Evolutionary conservation across 2,888 invertebrate species (phyloP), one percentile per base, ranked within the genome.

Genomic region (Apodemia duryi): DNA sequence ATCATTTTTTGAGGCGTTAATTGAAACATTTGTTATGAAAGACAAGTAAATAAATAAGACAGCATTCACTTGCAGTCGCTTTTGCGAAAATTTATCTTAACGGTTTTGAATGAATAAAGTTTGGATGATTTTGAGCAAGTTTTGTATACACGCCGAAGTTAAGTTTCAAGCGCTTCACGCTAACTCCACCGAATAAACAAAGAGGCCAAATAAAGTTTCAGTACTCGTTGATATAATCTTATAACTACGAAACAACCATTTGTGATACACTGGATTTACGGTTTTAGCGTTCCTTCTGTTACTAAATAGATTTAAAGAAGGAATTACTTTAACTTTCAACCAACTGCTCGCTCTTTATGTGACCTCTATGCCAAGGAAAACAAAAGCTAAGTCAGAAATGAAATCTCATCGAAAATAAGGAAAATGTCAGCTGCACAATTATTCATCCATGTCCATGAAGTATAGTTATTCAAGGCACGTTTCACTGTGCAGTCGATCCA

Each of bases 101-200:
- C 61, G 64, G 64, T 61, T 64, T 64, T 61, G 61, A 61, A 64
- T 61, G 64, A 64, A 61, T 49, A 64, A 64, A 64, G 64, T 64
- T 64, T 54, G 52, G 28, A 54, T 54, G 52, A 54, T 54, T 54
- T 54, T 54, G 28, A 54, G 29, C 29, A 54, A 54, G 52, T 54
- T 54, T 29, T 54, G 52, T 54, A 54, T 28, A 54, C 52, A 54
- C 46, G 9, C 13, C 46, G 29, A 54, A 54, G 52, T 54, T 54
- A 6, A 46, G 29, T 54, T 54, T 54, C 52, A 54, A 54, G 52
- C 52, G 52, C 52, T 54, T 54, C 52, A 54, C 52, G 52, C 52
- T 54, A 54, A 54, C 52, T 52, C 51, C 51, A 11, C 21, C 9
- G 21, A 52, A 21, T 28, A 52, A 52, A 52, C 51, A 52, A 52